Base-by-base conservation (phyloP, 2,797 vertebrate genomes). In the Acrocephalus scirpaceus region DNA sequence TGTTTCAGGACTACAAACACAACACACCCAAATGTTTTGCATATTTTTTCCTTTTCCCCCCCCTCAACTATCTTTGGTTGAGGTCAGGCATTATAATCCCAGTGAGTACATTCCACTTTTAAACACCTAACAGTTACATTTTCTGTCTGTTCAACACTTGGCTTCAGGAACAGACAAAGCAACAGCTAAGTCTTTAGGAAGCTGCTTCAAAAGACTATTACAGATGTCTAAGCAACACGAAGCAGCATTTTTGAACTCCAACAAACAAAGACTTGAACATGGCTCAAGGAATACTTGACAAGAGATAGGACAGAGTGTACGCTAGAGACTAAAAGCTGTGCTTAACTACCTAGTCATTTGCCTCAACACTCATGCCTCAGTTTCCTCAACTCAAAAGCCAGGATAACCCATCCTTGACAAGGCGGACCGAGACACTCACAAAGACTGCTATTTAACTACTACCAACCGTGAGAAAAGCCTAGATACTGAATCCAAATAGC, bases 41-140 rank as follows among this genome's bases (percentile, higher is more conserved):
- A 13, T n/a, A 12, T 62, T 67, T 72, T 38, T 66, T 22, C 6
- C 13, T 4, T 27, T 23, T 4, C 5, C 1, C 0, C 2, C 11
- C 8, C 11, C 15, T 10, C 19, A 1, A 44, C 22, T 7, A 9
- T 34, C 38, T 78, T 91, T 50, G 75, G 56, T 36, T 42, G 36
- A 82, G n/a, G 26, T 86, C 57, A 70, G 78, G 64, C 30, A 54
- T 32, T 69, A 29, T 13, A 85, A 85, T 13, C n/a, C 34, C 57
- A 44, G 34, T 22, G n/a, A 74, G 38, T 22, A 79, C 30, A 40
- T 61, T 57, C 77, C 77, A 62, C 45, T 5, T 4, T 40, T 67
- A 16, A 86, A 78, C 9, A 48, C 34, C 27, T 22, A 84, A 66
- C 11, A 83, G 58, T 38, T 54, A 36, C 1, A 3, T 56, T 47